Evolutionary conservation across 2,888 invertebrate species (phyloP).

Genomic region (Caenorhabditis japonica): DNA sequence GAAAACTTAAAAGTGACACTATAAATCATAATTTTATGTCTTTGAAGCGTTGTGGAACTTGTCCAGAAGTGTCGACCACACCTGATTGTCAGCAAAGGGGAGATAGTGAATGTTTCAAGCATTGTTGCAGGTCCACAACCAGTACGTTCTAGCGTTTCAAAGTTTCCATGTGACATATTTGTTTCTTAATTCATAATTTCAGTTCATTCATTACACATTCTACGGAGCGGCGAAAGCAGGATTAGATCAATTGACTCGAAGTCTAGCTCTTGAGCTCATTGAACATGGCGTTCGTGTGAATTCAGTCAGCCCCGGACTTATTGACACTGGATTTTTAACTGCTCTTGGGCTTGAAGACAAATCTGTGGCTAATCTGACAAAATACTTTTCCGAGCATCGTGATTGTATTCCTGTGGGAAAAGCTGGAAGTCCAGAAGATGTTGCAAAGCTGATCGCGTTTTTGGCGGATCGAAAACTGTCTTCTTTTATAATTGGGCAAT

Average conservation of each 20-base stretch:
- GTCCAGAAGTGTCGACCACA: slow-evolving; percentile 4
- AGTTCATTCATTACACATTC: slow-evolving; percentile 9
- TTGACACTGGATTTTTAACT: slow-evolving; percentile 16
- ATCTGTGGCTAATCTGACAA: neutral
- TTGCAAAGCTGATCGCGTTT: slow-evolving; percentile 33
- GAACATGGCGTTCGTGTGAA: slow-evolving; percentile 37
- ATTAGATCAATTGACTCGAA: slow-evolving; percentile 22
- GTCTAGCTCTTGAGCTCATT: slow-evolving; percentile 23
- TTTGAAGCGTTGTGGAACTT: slow-evolving; percentile 22
- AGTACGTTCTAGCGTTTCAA: no score
- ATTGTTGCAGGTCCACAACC: slow-evolving; percentile 15
- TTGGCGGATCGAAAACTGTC: slow-evolving; percentile 37
- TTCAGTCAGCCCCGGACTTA: slow-evolving; percentile 22
- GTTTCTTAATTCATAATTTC: neutral
- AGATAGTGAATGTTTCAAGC: slow-evolving; percentile 37
- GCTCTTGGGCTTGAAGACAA: slow-evolving; percentile 14
- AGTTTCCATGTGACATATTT: neutral
- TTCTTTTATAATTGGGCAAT: slow-evolving; percentile 40
- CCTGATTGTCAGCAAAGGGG: slow-evolving; percentile 25
- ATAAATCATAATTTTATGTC: no score
- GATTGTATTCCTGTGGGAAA: slow-evolving; percentile 28
- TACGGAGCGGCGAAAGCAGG: slow-evolving; percentile 34
- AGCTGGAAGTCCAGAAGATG: slow-evolving; percentile 29
- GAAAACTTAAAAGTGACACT: no score
- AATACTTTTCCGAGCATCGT: slow-evolving; percentile 3